A percentile compares a stretch with the other conserved stretches of the same genome.
Conservation (phyloP, 1,140 invertebrate species). For the Idris sp. region DNA sequence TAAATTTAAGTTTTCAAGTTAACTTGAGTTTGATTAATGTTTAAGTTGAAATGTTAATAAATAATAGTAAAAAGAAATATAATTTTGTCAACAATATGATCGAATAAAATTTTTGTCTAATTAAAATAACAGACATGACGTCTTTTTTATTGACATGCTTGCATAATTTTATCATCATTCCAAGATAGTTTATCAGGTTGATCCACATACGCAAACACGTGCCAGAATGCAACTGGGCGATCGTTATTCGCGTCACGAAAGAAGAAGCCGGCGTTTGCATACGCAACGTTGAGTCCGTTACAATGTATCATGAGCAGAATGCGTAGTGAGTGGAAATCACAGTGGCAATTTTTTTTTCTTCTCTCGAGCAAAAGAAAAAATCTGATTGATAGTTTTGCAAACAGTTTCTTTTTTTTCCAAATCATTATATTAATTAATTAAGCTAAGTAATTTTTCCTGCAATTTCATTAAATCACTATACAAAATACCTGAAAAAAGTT, state of each 20-base stretch:
- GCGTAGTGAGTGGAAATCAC: conserved; percentile 38
- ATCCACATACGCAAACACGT: conserved; percentile 41
- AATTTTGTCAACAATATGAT: too few species aligned
- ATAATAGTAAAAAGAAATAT: too few species aligned
- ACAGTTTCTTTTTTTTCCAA: too few species aligned
- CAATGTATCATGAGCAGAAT: conserved; percentile 31
- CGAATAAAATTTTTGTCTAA: too few species aligned
- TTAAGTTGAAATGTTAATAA: too few species aligned
- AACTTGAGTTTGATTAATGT: too few species aligned
- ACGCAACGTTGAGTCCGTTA: conserved; percentile 28
- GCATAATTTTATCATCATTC: conserved; percentile 24
- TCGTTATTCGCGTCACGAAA: conserved; percentile 52
- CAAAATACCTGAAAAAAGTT: too few species aligned
- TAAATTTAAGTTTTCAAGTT: too few species aligned
- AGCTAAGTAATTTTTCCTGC: too few species aligned
- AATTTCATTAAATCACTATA: too few species aligned
- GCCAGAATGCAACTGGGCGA: conserved; percentile 21
- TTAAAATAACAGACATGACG: not conserved
- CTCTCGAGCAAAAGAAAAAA: conserved; percentile 40
- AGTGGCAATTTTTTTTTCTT: conserved; percentile 18
- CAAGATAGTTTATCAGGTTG: conserved; percentile 14
- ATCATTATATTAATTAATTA: too few species aligned
- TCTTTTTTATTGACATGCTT: conserved; percentile 17
- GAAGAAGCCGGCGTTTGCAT: conserved; percentile 46
- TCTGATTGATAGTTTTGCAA: conserved; percentile 26